phyloP scores from a whole-genome alignment of 2,113 vertebrate species.

The Neogale vison region DNA sequence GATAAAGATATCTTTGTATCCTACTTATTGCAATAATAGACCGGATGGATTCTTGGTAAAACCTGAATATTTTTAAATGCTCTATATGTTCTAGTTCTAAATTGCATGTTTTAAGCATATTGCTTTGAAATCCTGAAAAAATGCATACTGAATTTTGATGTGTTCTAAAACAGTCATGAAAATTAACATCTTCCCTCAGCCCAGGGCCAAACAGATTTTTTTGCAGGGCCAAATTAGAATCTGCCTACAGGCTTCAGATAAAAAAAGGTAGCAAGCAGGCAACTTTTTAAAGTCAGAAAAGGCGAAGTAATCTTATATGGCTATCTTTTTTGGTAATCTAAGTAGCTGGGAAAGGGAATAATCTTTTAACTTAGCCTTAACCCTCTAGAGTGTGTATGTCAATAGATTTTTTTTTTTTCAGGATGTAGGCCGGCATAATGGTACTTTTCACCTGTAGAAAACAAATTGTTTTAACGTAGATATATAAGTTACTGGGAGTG shows the following conservation, averaged over 20 bases:
- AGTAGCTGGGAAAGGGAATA: conserved; percentile 48
- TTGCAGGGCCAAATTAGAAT: conserved; percentile 82
- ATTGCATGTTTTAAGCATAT: conserved; percentile 82
- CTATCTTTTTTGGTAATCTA: conserved; percentile 72
- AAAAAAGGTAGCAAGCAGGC: conserved; percentile 79
- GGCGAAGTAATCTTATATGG: conserved; percentile 77
- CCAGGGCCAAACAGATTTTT: conserved; percentile 81
- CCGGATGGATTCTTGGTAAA: conserved; percentile 79
- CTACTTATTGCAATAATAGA: conserved; percentile 81
- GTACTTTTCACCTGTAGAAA: background rate
- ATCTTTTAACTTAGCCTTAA: conserved; percentile 62
- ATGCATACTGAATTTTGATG: conserved; percentile 82
- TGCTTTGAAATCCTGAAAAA: conserved; percentile 81
- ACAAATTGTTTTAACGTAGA: conserved; percentile 45
- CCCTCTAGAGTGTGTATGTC: background rate
- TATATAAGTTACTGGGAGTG: conserved; percentile 21
- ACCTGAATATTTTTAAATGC: conserved; percentile 81
- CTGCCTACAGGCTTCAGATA: conserved; percentile 80
- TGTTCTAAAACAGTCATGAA: conserved; percentile 80
- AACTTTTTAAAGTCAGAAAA: conserved; percentile 80
- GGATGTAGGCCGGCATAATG: background rate
- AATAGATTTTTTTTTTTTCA: background rate
- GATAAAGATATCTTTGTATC: conserved; percentile 77
- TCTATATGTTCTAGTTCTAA: conserved; percentile 81
- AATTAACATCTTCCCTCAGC: conserved; percentile 82